Conservation (phyloP, 2,888 invertebrate genomes). For the Polyommatus icarus region DNA sequence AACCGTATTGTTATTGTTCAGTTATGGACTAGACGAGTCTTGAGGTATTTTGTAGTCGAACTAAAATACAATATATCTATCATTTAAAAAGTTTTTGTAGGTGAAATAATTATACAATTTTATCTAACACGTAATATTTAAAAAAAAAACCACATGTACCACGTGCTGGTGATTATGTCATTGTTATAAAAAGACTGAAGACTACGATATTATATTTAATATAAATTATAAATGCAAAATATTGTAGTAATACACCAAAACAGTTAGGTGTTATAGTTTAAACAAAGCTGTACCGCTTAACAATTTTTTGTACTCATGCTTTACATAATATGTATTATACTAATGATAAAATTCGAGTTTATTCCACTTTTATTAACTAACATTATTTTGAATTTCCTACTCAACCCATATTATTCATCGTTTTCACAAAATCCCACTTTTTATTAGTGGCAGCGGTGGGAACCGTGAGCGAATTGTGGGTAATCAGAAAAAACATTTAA, state of each 20-base stretch:
- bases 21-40: neutral
- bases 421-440: neutral
- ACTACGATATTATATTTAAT: neutral
- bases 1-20: neutral
- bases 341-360: too few relatives aligned
- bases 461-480: neutral
- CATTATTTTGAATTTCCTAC: neutral
- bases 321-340: neutral
- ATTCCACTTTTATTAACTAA: too few relatives aligned
- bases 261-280: neutral
- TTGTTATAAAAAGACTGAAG: too few relatives aligned
- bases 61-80: neutral
- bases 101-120: too few relatives aligned
- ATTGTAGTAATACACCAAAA: neutral
- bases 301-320: neutral
- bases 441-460: constrained; percentile 2
- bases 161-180: too few relatives aligned
- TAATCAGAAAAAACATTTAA: constrained; percentile 8
- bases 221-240: constrained; percentile 5
- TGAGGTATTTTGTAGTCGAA: neutral
- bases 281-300: neutral
- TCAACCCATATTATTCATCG: neutral
- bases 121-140: too few relatives aligned
- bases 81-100: too few relatives aligned
- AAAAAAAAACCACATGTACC: too few relatives aligned